Conservation (phyloP, 2,797 vertebrate genomes). For the Poecilia wingei region DNA sequence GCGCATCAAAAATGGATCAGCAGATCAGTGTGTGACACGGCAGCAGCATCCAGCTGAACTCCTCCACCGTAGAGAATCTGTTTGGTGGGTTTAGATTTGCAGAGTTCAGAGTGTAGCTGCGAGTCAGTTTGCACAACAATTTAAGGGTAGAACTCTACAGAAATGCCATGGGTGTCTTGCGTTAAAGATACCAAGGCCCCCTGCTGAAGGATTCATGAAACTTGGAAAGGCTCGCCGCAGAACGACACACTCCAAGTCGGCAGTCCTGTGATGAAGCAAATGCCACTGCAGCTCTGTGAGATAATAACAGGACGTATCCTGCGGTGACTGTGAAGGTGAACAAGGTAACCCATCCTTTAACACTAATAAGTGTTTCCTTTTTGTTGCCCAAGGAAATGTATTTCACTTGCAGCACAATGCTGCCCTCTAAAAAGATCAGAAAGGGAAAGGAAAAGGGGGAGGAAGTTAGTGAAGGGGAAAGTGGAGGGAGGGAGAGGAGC, state of each 20-base stretch:
- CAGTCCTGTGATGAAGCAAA: slow-evolving; percentile 35
- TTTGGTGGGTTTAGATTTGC: slow-evolving; percentile 52
- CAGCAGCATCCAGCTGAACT: slow-evolving; percentile 39
- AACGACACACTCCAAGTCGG: slow-evolving; percentile 24
- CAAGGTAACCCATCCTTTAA: slow-evolving; percentile 44
- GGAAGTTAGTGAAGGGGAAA: background rate
- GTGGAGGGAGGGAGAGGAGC: background rate
- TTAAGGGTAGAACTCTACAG: slow-evolving; percentile 54
- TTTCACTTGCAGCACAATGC: slow-evolving; percentile 31
- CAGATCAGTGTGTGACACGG: slow-evolving; percentile 51
- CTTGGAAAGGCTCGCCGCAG: slow-evolving; percentile 36
- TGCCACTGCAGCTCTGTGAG: slow-evolving; percentile 31
- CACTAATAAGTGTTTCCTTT: slow-evolving; percentile 40
- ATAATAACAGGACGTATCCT: slow-evolving; percentile 31
- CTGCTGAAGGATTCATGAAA: slow-evolving; percentile 49
- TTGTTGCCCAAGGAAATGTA: slow-evolving; percentile 50
- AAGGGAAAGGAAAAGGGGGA: slow-evolving; percentile 1
- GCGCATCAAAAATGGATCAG: slow-evolving; percentile 68
- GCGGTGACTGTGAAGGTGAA: slow-evolving; percentile 47
- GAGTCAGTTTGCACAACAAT: slow-evolving; percentile 50
- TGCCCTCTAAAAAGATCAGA: slow-evolving; percentile 33
- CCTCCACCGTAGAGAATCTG: slow-evolving; percentile 46
- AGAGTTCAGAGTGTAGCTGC: slow-evolving; percentile 50
- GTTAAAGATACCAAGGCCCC: slow-evolving; percentile 51
- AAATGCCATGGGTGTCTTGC: slow-evolving; percentile 60